Conservation (phyloP, 2,113 vertebrate species). For the Sula dactylatra region DNA sequence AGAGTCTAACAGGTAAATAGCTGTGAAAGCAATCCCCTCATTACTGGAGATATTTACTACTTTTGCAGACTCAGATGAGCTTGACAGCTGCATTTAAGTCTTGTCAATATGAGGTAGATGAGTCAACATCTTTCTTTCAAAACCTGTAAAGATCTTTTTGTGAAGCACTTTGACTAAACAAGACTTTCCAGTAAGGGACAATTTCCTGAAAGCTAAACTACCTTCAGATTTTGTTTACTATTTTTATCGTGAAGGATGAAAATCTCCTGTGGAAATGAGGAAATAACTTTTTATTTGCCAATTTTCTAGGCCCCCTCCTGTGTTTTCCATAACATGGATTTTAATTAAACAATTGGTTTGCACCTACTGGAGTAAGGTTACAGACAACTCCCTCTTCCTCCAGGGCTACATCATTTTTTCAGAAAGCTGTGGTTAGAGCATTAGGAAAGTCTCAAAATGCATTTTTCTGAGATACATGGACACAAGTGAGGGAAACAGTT, state of each 20-base stretch:
- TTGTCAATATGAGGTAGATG: background rate
- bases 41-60: background rate
- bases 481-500: background rate
- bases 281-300: background rate
- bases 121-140: background rate
- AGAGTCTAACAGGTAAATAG: background rate
- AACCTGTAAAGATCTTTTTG: background rate
- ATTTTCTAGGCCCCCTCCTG: background rate
- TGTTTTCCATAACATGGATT: background rate
- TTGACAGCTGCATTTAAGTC: background rate
- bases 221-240: background rate
- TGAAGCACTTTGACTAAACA: background rate
- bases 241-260: background rate
- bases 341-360: conserved; percentile 10
- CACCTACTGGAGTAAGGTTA: background rate
- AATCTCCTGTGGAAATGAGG: background rate
- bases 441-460: background rate
- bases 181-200: background rate
- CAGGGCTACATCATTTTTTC: background rate
- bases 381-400: background rate
- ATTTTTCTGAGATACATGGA: background rate
- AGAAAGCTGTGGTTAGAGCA: background rate
- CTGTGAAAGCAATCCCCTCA: background rate
- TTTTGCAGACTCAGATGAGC: background rate
- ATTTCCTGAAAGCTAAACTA: background rate